Evolutionary conservation across 2,797 vertebrate genomes (phyloP).

Genomic region (Brotogeris chrysoptera): DNA sequence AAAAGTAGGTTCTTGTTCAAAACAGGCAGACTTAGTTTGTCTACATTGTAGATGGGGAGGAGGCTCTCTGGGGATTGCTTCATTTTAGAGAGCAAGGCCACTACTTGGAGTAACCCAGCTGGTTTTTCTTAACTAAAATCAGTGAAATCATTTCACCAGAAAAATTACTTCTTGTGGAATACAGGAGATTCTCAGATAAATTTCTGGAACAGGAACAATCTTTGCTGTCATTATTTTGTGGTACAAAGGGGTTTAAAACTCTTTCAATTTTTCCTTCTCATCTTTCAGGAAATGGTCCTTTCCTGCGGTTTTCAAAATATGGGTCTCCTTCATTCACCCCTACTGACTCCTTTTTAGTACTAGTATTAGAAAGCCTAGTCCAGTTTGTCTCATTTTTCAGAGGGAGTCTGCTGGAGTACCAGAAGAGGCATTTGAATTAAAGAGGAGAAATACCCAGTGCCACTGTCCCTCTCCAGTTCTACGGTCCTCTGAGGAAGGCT

Average conservation of each 20-base stretch:
- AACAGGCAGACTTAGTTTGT: neutral
- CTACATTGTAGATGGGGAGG: neutral
- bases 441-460: neutral
- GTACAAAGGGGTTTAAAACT: neutral
- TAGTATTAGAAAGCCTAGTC: neutral
- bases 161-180: neutral
- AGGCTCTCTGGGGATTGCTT: neutral
- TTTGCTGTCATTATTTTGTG: neutral
- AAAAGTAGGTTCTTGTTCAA: neutral
- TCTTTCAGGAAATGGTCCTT: neutral
- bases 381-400: neutral
- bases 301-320: neutral
- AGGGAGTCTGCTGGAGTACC: neutral
- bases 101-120: neutral
- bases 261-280: neutral
- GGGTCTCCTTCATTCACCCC: neutral
- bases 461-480: neutral
- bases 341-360: neutral
- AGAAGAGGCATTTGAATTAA: neutral
- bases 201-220: neutral
- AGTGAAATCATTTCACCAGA: neutral
- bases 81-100: neutral
- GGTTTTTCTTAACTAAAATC: neutral
- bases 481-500: neutral
- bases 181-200: neutral